Evolutionary conservation across 2,888 invertebrate species (phyloP).

Genomic region (Molorchus minor): DNA sequence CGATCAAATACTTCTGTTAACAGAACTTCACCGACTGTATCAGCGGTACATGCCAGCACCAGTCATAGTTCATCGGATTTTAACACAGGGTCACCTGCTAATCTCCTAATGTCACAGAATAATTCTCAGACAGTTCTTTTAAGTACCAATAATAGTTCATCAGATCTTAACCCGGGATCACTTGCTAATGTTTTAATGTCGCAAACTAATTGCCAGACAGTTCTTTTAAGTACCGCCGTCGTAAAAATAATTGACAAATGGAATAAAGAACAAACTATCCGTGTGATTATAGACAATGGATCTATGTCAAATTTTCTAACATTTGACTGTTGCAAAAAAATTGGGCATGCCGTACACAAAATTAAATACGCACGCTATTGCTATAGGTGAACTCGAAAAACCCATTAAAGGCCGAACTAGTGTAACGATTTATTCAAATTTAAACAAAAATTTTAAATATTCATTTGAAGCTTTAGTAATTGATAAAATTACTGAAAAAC

Average conservation of each 20-base stretch:
- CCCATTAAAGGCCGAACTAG: neutral
- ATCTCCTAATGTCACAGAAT: too few relatives aligned
- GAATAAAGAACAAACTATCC: slow-evolving; percentile 3
- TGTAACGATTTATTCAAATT: too few relatives aligned
- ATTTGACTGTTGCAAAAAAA: slow-evolving; percentile 10
- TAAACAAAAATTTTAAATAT: too few relatives aligned
- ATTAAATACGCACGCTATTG: neutral
- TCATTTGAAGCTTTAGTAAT: too few relatives aligned
- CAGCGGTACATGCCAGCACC: neutral
- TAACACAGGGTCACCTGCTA: too few relatives aligned
- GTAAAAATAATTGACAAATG: slow-evolving; percentile 9
- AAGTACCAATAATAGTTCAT: too few relatives aligned
- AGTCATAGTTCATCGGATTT: neutral
- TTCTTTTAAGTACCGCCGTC: slow-evolving; percentile 3
- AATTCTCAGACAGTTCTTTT: too few relatives aligned
- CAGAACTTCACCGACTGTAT: neutral
- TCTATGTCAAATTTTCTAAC: slow-evolving; percentile 20
- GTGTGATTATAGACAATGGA: too few relatives aligned
- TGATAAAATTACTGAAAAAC: neutral
- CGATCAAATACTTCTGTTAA: neutral
- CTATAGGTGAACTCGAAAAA: neutral
- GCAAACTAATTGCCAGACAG: neutral
- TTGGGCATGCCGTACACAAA: neutral
- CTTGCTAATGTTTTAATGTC: neutral
- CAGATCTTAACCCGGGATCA: neutral